Base-by-base conservation (phyloP, 2,888 invertebrate species). In the Dryomyza anilis region DNA sequence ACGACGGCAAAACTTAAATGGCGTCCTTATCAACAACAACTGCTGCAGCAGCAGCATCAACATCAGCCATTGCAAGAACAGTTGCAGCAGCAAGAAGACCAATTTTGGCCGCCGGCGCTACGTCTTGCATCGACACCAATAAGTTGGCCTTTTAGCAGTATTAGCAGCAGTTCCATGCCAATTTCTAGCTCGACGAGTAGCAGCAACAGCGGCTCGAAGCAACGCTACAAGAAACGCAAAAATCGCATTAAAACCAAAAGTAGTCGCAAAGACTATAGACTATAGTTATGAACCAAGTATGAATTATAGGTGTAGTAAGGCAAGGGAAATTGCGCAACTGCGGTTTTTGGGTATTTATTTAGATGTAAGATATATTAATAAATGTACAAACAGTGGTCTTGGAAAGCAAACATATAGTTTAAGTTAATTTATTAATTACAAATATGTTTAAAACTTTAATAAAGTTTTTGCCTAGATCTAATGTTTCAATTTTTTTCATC, bases 191-290 rank as follows among this genome's bases (percentile, higher is more conserved):
- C 63, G 33, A 7, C 50, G n/a, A 12, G 36, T 57, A 56, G 14
- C 59, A 56, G 14, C 59, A 55, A 33, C 56, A 50, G 19, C 45
- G n/a, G 2, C 25, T 12, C 14, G 4, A 14, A 19, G 2, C 46
- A 46, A 14, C 30, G 52, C 4, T 62, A 61, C 67, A 69, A 75
- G 29, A 78, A 77, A 72, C 78, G 78, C 67, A 79, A 79, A 68
- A 79, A 78, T 73, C 77, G 76, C 63, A 73, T 73, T 23, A 73
- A 75, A 64, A 50, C 73, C 1, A 80, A 80, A 68, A 71, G 74
- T 67, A 77, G 73, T 74, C 78, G 78, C 29, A 62, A 67, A 8
- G 23, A 5, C n/a, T n/a, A n/a, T n/a, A n/a, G n/a, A 1, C 16
- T 16, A 43, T 43, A 43, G n/a, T 43, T n/a, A n/a, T n/a, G n/a